Evolutionary conservation across 2,113 vertebrate species (phyloP).

Genomic region (Rhinopomastus cyanomelas): DNA sequence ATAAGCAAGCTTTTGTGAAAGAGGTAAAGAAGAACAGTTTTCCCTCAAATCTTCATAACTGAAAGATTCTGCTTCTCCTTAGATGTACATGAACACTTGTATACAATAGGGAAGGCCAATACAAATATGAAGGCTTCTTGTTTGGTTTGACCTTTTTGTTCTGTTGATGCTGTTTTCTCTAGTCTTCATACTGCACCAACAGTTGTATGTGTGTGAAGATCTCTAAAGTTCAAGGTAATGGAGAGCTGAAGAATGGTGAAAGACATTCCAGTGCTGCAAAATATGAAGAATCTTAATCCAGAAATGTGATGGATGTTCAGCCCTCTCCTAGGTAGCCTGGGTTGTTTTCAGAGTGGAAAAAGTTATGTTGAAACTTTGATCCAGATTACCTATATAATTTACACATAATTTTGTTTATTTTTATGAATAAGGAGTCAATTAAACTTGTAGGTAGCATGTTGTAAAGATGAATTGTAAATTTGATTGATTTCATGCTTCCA

Average conservation of each 20-base stretch:
- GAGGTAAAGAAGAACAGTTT: background rate
- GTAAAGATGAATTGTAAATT: background rate
- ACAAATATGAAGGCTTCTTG: background rate
- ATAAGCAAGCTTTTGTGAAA: background rate
- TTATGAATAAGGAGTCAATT: background rate
- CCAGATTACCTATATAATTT: background rate
- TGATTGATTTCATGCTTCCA: background rate
- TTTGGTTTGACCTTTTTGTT: background rate
- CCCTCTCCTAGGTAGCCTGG: background rate
- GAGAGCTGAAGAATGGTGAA: background rate
- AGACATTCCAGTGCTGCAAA: background rate
- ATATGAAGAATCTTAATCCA: background rate
- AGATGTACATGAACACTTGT: background rate
- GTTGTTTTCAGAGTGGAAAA: background rate
- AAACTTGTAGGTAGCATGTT: background rate
- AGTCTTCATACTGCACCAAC: background rate
- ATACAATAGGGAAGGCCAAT: background rate
- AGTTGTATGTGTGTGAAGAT: background rate
- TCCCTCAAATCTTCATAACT: background rate
- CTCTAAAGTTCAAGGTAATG: background rate
- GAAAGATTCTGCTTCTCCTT: background rate
- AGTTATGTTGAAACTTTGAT: background rate
- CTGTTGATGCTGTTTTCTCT: background rate
- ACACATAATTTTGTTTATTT: background rate
- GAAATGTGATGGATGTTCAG: rapidly evolving